A percentile compares a stretch with the other conserved stretches of the same genome.
These are phyloP conservation scores for Eulemur rufifrons DNA, from an alignment of 2,113 vertebrate species.

Conservation along the genomic window DNA sequence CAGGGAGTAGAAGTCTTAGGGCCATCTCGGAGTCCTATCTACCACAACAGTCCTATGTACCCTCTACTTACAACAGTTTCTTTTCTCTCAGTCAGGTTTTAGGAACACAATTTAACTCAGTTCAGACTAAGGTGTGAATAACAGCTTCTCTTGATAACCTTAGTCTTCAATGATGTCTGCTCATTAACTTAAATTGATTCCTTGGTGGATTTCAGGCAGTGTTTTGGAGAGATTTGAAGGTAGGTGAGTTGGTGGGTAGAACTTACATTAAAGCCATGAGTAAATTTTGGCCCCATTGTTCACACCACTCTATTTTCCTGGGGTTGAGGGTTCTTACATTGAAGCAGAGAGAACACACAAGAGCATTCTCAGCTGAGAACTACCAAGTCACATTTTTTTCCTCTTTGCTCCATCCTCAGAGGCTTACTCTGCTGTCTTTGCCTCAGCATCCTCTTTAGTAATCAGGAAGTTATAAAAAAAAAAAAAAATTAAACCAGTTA, in stretches of 20 bases:
- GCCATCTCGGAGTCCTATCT: not conserved
- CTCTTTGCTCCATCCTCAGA: conserved; percentile 6
- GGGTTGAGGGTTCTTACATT: not conserved
- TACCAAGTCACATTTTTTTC: not conserved
- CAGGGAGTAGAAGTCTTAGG: not conserved
- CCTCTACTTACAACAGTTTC: not conserved
- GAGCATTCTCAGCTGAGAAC: not conserved
- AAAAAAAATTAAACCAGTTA: conserved; percentile 22
- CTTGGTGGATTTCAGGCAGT: not conserved
- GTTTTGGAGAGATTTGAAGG: not conserved
- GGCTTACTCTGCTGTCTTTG: not conserved
- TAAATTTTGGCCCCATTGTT: not conserved
- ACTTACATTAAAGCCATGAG: not conserved
- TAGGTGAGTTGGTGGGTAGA: not conserved
- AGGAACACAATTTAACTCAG: not conserved
- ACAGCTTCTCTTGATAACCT: not conserved
- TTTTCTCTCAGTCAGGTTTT: not conserved
- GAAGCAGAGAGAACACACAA: not conserved
- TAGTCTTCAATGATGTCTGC: not conserved
- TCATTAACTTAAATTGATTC: conserved; percentile 6
- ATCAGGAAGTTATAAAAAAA: conserved; percentile 43
- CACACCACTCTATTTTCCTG: not conserved
- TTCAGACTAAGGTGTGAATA: not conserved
- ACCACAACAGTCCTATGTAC: too few relatives aligned
- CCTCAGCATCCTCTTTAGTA: conserved; percentile 28